These are phyloP conservation scores for Notodonta ziczac DNA, from an alignment of 2,888 invertebrate species.

Conservation along the genomic window DNA sequence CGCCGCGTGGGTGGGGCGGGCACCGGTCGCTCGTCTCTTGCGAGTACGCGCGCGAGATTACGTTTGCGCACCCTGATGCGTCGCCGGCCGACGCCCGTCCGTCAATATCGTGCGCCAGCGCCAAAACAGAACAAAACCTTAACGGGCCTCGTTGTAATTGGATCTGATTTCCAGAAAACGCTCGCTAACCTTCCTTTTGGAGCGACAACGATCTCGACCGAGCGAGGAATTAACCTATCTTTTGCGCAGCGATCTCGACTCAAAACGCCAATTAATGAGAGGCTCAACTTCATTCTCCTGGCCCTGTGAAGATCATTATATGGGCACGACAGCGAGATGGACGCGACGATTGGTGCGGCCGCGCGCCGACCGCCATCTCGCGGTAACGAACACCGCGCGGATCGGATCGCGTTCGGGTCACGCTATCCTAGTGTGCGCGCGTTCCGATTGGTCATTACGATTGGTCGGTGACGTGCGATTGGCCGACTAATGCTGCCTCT, in stretches of 20 bases:
- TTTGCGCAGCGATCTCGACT: conserved; percentile 82
- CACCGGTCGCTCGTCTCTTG: conserved; percentile 48
- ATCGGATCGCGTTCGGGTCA: conserved; percentile 83
- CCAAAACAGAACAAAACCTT: conserved; percentile 82
- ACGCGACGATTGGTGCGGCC: conserved; percentile 80
- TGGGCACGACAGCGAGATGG: conserved; percentile 84
- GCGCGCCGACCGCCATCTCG: conserved; percentile 78
- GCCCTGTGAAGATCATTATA: conserved; percentile 85
- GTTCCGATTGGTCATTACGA: conserved; percentile 78
- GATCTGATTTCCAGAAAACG: conserved; percentile 85
- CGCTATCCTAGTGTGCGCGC: conserved; percentile 80
- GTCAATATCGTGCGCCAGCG: conserved; percentile 74
- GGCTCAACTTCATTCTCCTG: conserved; percentile 84
- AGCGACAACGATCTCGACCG: conserved; percentile 81
- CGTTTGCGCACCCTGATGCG: conserved; percentile 54
- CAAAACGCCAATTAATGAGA: conserved; percentile 85
- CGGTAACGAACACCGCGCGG: conserved; percentile 79
- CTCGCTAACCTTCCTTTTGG: conserved; percentile 82
- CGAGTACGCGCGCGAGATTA: conserved; percentile 59
- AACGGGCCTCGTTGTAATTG: conserved; percentile 82
- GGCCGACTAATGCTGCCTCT: conserved; percentile 69
- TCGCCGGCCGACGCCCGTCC: conserved; percentile 64
- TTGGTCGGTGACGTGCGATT: conserved; percentile 74
- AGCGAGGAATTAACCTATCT: conserved; percentile 85
- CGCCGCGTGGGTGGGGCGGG: conserved; percentile 80